Evolutionary conservation across 64 coral and sea anemone genomes (phyloP), one percentile per base, ranked within the genome.

Genomic region (Porites australiensis): DNA sequence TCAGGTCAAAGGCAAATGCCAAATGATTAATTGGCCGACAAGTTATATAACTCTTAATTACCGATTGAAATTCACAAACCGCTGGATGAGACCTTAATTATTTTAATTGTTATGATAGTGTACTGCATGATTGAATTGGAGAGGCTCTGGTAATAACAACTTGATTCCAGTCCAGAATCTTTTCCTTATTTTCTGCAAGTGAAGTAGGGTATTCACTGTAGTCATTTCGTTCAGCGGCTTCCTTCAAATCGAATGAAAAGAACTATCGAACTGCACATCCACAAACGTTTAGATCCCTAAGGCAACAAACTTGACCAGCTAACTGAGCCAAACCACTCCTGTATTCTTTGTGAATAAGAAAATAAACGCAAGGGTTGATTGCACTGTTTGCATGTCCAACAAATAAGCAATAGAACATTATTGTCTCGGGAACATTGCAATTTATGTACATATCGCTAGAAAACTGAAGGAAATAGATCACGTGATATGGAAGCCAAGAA

Each of bases 401-500:
- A 65, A 93, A 93, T 1, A 54, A 27, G 5, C 77, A 74, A 7
- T 73, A 74, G 50, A 93, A 93, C 37, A 67, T 57, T 11, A 77
- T 43, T 7, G 83, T 87, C 0, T 37, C 47, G 9, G 91, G 91
- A 59, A 66, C 27, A 11, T 2, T 3, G 58, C 91, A 87, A n/a
- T 67, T 2, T 6, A 61, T 3, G 49, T 68, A 79, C 50, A n/a
- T 57, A 2, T 80, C 67, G 15, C 64, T 61, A 20, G 53, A 86
- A n/a, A 57, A 66, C 18, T 87, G 58, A 19, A 93, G 72, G 21
- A 93, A 68, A 72, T 78, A 93, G 3, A 66, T 66, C 2, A 93
- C 37, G 46, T 93, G 82, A 12, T 87, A 93, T 5, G 91, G 91
- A 27, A 93, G 73, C 82, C 91, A 92, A 46, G 82, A 86, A 23